Evolutionary conservation across 2,888 invertebrate genomes (phyloP), one percentile per base, ranked within the genome.

Genomic region (Amphipyra berbera): DNA sequence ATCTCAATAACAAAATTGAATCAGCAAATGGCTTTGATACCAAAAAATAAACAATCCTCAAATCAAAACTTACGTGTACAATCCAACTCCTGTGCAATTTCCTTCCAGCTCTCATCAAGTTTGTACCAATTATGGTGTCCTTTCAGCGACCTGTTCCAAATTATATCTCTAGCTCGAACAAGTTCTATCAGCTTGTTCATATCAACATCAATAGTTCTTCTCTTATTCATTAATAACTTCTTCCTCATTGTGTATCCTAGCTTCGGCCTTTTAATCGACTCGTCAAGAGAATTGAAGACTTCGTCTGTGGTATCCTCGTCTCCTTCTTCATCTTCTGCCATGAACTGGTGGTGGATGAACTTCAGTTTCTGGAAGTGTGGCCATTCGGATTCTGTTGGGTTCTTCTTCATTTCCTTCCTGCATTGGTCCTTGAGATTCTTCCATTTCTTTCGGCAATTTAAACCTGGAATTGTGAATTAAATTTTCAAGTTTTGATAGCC

Each of bases 71-170:
- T 86, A 95, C 95, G 88, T 5, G 95, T 94, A 48, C 93, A 93
- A 37, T 88, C 90, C 61, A 95, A 81, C 57, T 94, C 91, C 56
- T 90, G 85, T 0, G 95, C 92, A 27, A 95, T 93, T 64, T 95
- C 94, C 63, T 94, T 93, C 95, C 95, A 95, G 60, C 90, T 90
- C 61, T 94, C 93, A 74, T 95, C 95, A 56, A 95, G 77, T 61
- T 93, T 94, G 62, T 94, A 94, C 94, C 94, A 95, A 75, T 95
- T 94, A 30, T 95, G 95, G 41, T 95, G 95, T 0, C 95, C 93
- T 49, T 94, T 94, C 61, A 94, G 56, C 52, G 93, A 93, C 10
- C 94, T 85, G 62, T 95, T 94, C 95, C 95, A 95, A 53, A 95
- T 94, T 0, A 94, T 85, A 47, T 94, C 94, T 45, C 91, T 87